Percentiles rank a stretch among this genome's conserved stretches.
Conservation (phyloP, 2,113 vertebrate genomes). For the Podilymbus podiceps region DNA sequence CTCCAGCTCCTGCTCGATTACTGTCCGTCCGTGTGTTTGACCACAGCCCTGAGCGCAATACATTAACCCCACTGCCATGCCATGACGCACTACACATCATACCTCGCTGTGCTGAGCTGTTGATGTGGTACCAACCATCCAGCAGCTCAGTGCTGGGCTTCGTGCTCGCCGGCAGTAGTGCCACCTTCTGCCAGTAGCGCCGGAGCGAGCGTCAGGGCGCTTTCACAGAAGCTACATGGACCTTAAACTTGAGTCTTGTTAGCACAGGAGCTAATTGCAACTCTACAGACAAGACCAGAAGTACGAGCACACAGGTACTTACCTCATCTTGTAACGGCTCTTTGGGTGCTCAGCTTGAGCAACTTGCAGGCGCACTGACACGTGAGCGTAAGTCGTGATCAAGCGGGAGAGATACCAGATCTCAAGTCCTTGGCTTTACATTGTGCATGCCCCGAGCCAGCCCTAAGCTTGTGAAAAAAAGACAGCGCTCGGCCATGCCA, state of each 20-base stretch:
- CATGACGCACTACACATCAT: accelerated
- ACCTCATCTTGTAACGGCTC: background rate
- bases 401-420: background rate
- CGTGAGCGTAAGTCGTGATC: too few relatives aligned
- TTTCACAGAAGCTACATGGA: accelerated
- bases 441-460: background rate
- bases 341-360: background rate
- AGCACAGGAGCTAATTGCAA: background rate
- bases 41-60: accelerated
- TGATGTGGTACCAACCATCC: background rate
- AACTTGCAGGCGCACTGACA: too few relatives aligned
- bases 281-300: background rate
- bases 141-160: background rate
- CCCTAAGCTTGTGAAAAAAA: too few relatives aligned
- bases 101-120: background rate
- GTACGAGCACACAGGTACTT: background rate
- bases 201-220: background rate
- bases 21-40: background rate
- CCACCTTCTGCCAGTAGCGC: background rate
- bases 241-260: background rate
- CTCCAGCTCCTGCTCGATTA: background rate
- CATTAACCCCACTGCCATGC: background rate
- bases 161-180: background rate
- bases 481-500: accelerated
- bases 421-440: background rate